These are phyloP conservation scores for Aphodius sticticus DNA, from an alignment of 2,888 invertebrate genomes.

Conservation along the genomic window DNA sequence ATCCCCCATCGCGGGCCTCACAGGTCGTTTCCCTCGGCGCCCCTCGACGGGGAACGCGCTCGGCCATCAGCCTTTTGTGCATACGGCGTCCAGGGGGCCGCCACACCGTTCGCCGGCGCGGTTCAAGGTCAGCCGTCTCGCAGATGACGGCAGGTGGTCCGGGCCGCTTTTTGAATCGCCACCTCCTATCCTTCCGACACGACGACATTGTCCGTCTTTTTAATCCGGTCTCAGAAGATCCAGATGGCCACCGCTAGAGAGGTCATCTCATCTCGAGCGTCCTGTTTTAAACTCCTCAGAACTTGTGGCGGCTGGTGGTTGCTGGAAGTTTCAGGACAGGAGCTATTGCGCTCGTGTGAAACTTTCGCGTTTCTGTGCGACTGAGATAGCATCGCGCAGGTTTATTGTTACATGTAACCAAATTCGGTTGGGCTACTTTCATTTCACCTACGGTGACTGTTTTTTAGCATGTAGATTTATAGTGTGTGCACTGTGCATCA, in stretches of 20 bases:
- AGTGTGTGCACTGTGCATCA: background rate
- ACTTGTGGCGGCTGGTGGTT: background rate
- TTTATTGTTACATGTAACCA: background rate
- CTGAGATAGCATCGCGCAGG: background rate
- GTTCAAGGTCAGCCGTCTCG: conserved; percentile 43
- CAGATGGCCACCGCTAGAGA: background rate
- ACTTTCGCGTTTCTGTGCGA: background rate
- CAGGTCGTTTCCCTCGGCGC: background rate
- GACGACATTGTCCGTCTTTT: conserved; percentile 5
- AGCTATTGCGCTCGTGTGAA: background rate
- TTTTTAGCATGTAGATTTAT: background rate
- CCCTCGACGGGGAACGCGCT: background rate
- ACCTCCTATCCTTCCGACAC: background rate
- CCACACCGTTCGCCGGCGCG: conserved; percentile 7
- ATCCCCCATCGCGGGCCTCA: conserved; percentile 8
- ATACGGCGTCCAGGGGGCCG: background rate
- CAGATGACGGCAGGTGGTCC: conserved; percentile 44
- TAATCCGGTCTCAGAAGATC: background rate
- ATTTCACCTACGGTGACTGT: background rate
- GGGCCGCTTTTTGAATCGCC: conserved; percentile 25
- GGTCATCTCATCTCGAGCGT: background rate
- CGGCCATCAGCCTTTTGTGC: conserved; percentile 5
- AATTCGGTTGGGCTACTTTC: background rate
- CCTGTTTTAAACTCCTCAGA: background rate
- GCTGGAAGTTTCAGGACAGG: background rate